Evolutionary conservation across 2,888 invertebrate species (phyloP), one percentile per base, ranked within the genome.

Genomic region (Argyra leucocephala): DNA sequence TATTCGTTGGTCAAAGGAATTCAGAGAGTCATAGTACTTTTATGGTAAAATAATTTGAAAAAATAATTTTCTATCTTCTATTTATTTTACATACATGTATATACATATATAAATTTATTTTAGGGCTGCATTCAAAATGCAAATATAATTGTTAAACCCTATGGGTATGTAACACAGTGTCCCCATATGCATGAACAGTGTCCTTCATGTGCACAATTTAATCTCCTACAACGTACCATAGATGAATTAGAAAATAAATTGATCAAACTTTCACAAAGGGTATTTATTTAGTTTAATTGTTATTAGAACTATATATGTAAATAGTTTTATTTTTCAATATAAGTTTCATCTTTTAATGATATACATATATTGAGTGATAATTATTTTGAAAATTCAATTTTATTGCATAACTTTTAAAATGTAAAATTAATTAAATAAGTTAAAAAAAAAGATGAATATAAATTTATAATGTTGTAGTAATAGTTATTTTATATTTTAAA

Each of bases 121-220:
- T 61, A 94, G 94, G 93, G 93, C 76, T 88, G 88, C 72, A 84
- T 94, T 79, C 91, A 93, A 84, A 93, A 93, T 78, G 89, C 93
- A 74, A 86, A 88, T 81, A 83, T 94, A 80, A 89, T 92, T 76
- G 87, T 88, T 75, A 91, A 91, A 73, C 87, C 91, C 68, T 89
- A 92, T 80, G 93, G 93, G 70, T 91, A 92, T 81, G 83, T 91
- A 75, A 84, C 88, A 73, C 91, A 93, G 80, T 94, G 94, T 82
- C 93, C 93, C 69, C 86, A 88, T 73, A 83, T 90, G 80, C 90
- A 92, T 80, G 88, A 90, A 73, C 88, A 88, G 76, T 94, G 94
- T 81, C 93, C 93, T 69, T 92, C 93, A 62, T 94, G 93, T 81
- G 93, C 92, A 72, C 91, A 93, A 81, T 93, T 91, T 82, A 86